Evolutionary conservation across 2,797 vertebrate genomes (phyloP).

Genomic region (Chloroceryle amazona): DNA sequence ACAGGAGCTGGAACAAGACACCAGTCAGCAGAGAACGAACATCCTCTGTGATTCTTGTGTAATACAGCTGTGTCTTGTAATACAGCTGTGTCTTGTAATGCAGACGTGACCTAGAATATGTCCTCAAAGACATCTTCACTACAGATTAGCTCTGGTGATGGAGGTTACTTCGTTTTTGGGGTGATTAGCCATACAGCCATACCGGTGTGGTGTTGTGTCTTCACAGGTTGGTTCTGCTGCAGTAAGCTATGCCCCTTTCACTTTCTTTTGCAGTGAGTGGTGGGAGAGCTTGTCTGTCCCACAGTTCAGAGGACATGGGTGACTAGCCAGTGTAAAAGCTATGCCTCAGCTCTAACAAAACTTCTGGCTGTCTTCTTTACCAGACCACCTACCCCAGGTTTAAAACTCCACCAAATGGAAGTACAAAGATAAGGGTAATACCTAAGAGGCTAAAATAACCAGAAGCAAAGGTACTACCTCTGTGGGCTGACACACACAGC

Average conservation of each 20-base stretch:
- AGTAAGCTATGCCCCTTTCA: neutral
- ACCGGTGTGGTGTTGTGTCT: neutral
- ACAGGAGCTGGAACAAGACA: neutral
- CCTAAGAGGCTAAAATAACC: neutral
- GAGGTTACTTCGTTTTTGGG: neutral
- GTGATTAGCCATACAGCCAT: neutral
- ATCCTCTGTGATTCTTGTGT: neutral
- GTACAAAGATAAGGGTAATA: neutral
- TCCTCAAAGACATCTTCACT: neutral
- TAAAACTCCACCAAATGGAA: constrained; percentile 21
- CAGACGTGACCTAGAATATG: neutral
- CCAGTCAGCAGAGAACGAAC: neutral
- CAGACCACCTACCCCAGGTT: neutral
- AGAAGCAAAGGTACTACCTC: neutral
- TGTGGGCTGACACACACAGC: neutral
- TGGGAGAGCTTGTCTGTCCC: constrained; percentile 29
- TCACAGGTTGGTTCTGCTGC: neutral
- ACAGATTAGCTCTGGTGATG: neutral
- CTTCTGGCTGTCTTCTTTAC: constrained; percentile 16
- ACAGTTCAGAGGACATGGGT: constrained; percentile 3
- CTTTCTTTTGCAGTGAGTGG: neutral
- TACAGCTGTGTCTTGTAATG: neutral
- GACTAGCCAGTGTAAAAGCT: neutral
- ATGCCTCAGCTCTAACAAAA: constrained; percentile 11
- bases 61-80: neutral